phyloP scores from a whole-genome alignment of 2,113 vertebrate genomes.

The Canis aureus region DNA sequence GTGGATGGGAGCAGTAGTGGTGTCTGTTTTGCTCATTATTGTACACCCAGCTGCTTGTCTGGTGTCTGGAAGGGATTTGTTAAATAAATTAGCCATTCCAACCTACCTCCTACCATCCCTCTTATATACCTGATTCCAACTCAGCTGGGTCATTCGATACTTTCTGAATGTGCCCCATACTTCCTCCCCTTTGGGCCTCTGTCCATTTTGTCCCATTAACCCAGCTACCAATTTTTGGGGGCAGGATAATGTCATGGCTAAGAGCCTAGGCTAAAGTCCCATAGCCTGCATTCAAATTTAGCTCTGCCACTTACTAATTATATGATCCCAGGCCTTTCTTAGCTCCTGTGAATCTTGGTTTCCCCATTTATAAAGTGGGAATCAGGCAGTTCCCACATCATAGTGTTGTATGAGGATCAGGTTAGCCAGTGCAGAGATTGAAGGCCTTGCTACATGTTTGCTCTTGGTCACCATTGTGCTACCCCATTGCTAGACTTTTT shows the following conservation, averaged over 20 bases:
- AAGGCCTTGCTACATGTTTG: neutral
- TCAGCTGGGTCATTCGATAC: neutral
- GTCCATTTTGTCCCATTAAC: neutral
- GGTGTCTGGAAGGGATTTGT: neutral
- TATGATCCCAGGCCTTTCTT: neutral
- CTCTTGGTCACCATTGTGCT: neutral
- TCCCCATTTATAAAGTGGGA: neutral
- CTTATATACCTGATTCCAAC: neutral
- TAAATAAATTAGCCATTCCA: neutral
- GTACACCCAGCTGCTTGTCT: too few relatives aligned
- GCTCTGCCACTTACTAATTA: neutral
- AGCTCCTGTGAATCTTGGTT: neutral
- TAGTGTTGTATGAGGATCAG: neutral
- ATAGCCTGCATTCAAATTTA: neutral
- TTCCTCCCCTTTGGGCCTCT: neutral
- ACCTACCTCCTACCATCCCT: neutral
- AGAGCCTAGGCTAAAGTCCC: neutral
- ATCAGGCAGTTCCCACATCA: neutral
- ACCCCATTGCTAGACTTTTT: rapidly evolving
- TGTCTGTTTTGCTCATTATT: neutral
- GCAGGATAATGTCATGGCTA: neutral
- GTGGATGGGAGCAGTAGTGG: neutral
- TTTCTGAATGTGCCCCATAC: neutral
- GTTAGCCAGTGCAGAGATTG: neutral
- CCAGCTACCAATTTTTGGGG: neutral